Evolutionary conservation across 2,113 vertebrate species (phyloP).

Genomic region (Leucopsar rothschildi): DNA sequence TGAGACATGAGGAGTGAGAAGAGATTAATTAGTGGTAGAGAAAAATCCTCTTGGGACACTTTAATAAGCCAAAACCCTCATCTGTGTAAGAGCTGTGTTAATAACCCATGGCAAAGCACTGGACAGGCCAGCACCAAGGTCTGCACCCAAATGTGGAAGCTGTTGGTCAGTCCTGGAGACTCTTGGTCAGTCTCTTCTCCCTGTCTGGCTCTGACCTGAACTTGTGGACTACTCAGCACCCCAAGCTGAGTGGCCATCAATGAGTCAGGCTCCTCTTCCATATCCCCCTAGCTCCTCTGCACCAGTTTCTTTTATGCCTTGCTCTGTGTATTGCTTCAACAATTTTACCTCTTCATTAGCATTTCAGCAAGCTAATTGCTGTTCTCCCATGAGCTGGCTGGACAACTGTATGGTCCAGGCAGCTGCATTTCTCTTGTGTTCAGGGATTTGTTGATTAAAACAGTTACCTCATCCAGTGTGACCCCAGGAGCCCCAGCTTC

Average conservation of each 20-base stretch:
- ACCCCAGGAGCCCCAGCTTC: not conserved
- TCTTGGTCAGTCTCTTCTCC: not conserved
- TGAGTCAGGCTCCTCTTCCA: not conserved
- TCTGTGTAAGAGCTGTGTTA: not conserved
- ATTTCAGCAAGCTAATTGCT: constrained; percentile 17
- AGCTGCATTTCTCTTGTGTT: not conserved
- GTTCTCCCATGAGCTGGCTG: not conserved
- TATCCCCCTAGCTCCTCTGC: not conserved
- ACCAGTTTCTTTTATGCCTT: not conserved
- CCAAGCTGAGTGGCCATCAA: fast-evolving
- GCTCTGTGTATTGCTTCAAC: not conserved
- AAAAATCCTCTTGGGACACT: not conserved
- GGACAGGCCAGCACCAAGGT: not conserved
- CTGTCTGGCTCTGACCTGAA: not conserved
- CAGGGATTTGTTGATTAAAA: constrained; percentile 46
- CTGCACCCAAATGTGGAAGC: not conserved
- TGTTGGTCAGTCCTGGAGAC: not conserved
- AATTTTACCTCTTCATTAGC: not conserved
- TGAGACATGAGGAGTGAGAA: not conserved
- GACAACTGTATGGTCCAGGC: not conserved
- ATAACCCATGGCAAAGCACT: not conserved
- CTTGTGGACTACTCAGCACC: not conserved
- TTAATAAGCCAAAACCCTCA: not conserved
- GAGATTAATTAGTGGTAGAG: constrained; percentile 28
- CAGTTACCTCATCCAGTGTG: constrained; percentile 27